These are phyloP conservation scores for Nerophis ophidion DNA, from an alignment of 2,113 vertebrate species.

Conservation along the genomic window DNA sequence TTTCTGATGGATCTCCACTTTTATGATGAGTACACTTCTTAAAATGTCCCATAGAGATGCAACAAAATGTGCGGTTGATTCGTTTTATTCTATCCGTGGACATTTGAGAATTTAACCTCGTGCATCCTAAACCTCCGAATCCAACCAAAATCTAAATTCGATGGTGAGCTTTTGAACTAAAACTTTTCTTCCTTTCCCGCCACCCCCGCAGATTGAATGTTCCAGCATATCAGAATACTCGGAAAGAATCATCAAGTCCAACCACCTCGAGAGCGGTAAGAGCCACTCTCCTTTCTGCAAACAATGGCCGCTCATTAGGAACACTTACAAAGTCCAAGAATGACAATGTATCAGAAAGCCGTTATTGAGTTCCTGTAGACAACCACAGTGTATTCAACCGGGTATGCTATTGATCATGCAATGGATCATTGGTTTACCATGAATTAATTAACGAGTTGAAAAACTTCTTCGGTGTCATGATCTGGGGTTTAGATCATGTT, in stretches of 20 bases:
- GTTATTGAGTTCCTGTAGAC: too few relatives aligned
- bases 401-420: too few relatives aligned
- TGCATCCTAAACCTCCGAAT: background rate
- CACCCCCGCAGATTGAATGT: conserved; percentile 85
- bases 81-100: background rate
- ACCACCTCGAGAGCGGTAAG: conserved; percentile 95
- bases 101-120: conserved; percentile 30
- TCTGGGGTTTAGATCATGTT: too few relatives aligned
- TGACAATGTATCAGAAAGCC: background rate
- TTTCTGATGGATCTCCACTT: conserved; percentile 18
- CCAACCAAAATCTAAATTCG: conserved; percentile 16
- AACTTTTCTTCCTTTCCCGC: conserved; percentile 3
- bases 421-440: too few relatives aligned
- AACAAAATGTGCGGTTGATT: conserved; percentile 10
- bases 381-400: too few relatives aligned
- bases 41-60: background rate
- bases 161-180: conserved; percentile 10
- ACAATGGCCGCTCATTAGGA: background rate
- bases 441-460: too few relatives aligned
- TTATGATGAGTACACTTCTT: conserved; percentile 3
- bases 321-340: background rate
- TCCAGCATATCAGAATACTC: conserved; percentile 98
- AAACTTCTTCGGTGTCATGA: too few relatives aligned
- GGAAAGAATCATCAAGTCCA: conserved; percentile 97
- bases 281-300: conserved; percentile 5